Evolutionary conservation across 2,113 vertebrate species (phyloP), one percentile per base, ranked within the genome.

Genomic region (Apteryx mantelli): DNA sequence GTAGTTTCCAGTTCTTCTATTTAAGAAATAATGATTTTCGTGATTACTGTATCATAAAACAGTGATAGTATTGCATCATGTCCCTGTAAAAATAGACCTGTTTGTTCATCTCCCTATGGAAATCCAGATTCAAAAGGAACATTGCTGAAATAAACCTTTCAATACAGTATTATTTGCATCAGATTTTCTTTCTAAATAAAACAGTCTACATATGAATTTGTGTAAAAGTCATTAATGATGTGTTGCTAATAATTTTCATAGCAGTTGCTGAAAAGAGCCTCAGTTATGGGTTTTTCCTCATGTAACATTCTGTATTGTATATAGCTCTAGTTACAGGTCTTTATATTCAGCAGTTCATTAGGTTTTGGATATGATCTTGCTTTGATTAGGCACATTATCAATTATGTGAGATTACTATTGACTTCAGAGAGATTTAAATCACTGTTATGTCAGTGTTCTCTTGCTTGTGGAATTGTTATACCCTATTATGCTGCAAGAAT

Each of bases 1-100:
- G 36, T 38, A 38, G 36, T 38, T 38, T 38, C 36, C 36, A 38
- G 36, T 38, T 38, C 36, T 38, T 38, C 36, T 38, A 38, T 38
- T 11, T 79, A 50, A 88, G 79, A 64, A 86, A 70, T 68, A 36
- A 53, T 25, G 18, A 9, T 55, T 36, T 30, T 40, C 19, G 11
- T 55, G 30, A 60, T 10, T 34, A 19, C 40, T 61, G 24, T 86
- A 69, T 42, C 5, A 3, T 80, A 24, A 78, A 91, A 81, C 64
- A 85, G 48, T 46, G 11, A 61, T 30, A 78, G 26, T 86, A 82
- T 98, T 98, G 95, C 96, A 95, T 98, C 98, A 98, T 97, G 80
- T 94, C 82, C 74, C 91, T 90, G 55, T 89, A 74, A 95, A 96
- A 98, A 79, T 1, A 17, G 81, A 87, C 81, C 88, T 84, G 48